These are phyloP conservation scores for Zaprionus inermis DNA, from an alignment of 1,140 invertebrate genomes.

Conservation along the genomic window DNA sequence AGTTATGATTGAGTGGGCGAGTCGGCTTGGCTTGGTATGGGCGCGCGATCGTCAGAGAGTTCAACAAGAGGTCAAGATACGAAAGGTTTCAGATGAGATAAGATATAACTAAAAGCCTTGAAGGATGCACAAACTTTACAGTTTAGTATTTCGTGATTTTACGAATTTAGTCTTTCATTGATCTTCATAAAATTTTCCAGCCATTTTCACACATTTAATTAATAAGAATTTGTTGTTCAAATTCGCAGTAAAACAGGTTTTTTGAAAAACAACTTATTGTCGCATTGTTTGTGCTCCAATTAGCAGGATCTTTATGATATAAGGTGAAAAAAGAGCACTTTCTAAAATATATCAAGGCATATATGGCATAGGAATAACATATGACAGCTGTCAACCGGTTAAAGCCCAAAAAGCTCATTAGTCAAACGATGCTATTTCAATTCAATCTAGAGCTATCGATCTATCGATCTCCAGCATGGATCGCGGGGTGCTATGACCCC, in stretches of 20 bases:
- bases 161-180: not conserved
- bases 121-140: too few species aligned
- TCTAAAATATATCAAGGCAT: constrained; percentile 30
- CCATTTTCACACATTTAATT: not conserved
- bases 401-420: constrained; percentile 50
- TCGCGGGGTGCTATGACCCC: constrained; percentile 58
- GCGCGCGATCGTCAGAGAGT: not conserved
- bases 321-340: constrained; percentile 41
- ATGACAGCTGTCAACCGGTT: constrained; percentile 60
- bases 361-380: constrained; percentile 21
- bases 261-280: constrained; percentile 10
- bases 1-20: not conserved
- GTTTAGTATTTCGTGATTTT: not conserved
- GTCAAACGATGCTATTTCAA: constrained; percentile 48
- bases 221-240: not conserved
- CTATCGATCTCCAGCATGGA: constrained; percentile 50
- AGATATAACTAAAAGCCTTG: not conserved
- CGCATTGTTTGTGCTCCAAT: constrained; percentile 34
- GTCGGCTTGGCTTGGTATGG: not conserved
- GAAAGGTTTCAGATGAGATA: not conserved
- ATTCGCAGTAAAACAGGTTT: not conserved
- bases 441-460: constrained; percentile 40
- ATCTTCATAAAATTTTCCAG: not conserved
- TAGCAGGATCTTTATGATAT: constrained; percentile 25
- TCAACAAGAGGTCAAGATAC: not conserved